phyloP scores from a whole-genome alignment of 2,888 invertebrate genomes.

The Tenthredo notha region DNA sequence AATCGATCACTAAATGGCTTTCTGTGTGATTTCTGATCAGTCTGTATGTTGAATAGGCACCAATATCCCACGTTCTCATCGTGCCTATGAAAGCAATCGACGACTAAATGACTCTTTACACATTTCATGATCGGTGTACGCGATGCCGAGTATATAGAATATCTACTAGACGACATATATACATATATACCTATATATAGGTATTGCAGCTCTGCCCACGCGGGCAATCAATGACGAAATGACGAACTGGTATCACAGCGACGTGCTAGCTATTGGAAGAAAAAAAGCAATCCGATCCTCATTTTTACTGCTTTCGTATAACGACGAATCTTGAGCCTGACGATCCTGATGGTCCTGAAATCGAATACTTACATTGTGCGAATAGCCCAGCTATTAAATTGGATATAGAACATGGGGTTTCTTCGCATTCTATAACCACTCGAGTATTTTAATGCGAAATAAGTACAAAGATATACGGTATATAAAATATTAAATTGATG shows the following conservation, averaged over 20 bases:
- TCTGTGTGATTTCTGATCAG: constrained; percentile 33
- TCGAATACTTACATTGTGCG: constrained; percentile 43
- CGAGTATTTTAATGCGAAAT: not conserved
- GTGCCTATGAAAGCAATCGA: constrained; percentile 17
- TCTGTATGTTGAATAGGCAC: not conserved
- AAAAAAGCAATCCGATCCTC: constrained; percentile 23
- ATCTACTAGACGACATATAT: not conserved
- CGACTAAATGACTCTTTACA: constrained; percentile 43
- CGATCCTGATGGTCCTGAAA: constrained; percentile 29
- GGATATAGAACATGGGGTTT: not conserved
- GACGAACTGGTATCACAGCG: not conserved
- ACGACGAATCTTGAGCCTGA: constrained; percentile 17
- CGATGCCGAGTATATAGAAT: not conserved
- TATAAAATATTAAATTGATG: not conserved
- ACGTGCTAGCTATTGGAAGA: not conserved
- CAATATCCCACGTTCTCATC: not conserved
- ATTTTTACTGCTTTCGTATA: constrained; percentile 18
- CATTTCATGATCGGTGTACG: constrained; percentile 36
- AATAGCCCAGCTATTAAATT: constrained; percentile 24
- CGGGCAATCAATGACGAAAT: constrained; percentile 9
- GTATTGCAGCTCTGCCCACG: not conserved
- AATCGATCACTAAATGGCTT: constrained; percentile 34
- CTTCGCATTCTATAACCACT: not conserved
- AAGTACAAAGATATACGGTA: not conserved
- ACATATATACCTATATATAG: not conserved